Evolutionary conservation across 2,888 invertebrate genomes (phyloP).

Genomic region (Biston stratarius): DNA sequence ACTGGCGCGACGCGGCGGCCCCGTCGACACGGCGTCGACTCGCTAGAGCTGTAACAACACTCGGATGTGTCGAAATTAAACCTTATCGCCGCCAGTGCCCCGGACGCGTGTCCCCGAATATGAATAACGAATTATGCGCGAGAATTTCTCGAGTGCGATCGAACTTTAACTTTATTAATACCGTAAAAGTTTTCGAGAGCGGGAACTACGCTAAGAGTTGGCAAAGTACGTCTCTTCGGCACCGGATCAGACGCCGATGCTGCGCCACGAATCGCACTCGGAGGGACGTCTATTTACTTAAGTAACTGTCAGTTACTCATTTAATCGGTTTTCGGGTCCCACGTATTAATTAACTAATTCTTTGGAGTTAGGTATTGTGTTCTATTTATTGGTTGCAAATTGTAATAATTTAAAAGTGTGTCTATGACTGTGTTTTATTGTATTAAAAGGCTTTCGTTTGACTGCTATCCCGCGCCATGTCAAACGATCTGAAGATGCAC

Average conservation of each 20-base stretch:
- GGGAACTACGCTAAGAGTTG: conserved; percentile 45
- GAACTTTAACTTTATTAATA: conserved; percentile 55
- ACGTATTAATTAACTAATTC: background rate
- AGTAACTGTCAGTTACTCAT: background rate
- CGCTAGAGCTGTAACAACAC: conserved; percentile 26
- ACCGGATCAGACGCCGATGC: background rate
- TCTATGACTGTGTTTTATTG: background rate
- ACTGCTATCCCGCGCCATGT: no score
- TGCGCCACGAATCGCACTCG: conserved; percentile 6
- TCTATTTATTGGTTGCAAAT: no score
- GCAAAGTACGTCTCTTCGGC: conserved; percentile 38
- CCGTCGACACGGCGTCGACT: conserved; percentile 14
- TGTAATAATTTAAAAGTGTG: background rate
- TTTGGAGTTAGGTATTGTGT: background rate
- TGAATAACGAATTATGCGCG: conserved; percentile 63
- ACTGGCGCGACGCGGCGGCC: background rate
- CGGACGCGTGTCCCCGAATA: conserved; percentile 62
- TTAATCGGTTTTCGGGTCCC: conserved; percentile 10
- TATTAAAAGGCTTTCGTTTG: no score
- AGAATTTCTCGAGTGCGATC: conserved; percentile 41
- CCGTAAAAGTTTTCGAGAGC: conserved; percentile 50
- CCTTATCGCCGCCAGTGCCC: conserved; percentile 57
- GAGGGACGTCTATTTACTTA: background rate
- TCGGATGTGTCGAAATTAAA: conserved; percentile 39
- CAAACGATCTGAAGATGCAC: no score